Evolutionary conservation across 2,797 vertebrate genomes (phyloP).

Genomic region (Diplodus puntazzo): DNA sequence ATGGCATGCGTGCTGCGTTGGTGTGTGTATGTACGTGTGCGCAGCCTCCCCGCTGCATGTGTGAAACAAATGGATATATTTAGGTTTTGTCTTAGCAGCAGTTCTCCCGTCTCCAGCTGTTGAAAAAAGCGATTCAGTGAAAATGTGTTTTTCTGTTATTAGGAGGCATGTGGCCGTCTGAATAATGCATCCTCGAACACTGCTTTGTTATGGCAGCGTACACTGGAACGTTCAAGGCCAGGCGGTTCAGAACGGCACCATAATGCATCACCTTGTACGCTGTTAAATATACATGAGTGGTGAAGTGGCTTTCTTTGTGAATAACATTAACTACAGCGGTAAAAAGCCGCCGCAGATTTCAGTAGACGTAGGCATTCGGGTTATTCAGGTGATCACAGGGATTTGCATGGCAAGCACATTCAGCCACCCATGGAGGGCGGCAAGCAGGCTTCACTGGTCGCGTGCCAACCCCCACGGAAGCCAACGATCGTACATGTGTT

Average conservation of each 20-base stretch:
- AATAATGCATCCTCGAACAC: slow-evolving; percentile 75
- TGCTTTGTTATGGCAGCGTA: slow-evolving; percentile 41
- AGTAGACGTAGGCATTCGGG: slow-evolving; percentile 20
- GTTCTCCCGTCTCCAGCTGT: slow-evolving; percentile 55
- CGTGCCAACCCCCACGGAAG: neutral
- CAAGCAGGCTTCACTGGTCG: neutral
- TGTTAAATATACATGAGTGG: slow-evolving; percentile 77
- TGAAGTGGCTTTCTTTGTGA: slow-evolving; percentile 68
- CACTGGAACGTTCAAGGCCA: slow-evolving; percentile 56
- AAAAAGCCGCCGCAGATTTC: slow-evolving; percentile 28
- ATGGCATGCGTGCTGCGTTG: slow-evolving; percentile 20
- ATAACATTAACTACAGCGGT: slow-evolving; percentile 45
- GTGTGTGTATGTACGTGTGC: slow-evolving; percentile 9
- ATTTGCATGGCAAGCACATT: slow-evolving; percentile 45
- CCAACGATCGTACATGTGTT: neutral
- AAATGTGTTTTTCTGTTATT: slow-evolving; percentile 70
- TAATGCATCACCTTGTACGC: slow-evolving; percentile 36
- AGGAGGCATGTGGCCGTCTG: slow-evolving; percentile 59
- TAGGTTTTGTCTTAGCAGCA: slow-evolving; percentile 67
- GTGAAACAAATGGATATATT: slow-evolving; percentile 64
- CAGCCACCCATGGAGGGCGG: too few relatives aligned
- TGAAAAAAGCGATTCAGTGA: slow-evolving; percentile 52
- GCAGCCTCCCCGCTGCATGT: slow-evolving; percentile 23
- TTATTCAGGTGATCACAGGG: slow-evolving; percentile 40
- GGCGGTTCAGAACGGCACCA: slow-evolving; percentile 30